These are phyloP conservation scores for Balanococcus diminutus DNA, from an alignment of 2,888 invertebrate species.

Conservation along the genomic window DNA sequence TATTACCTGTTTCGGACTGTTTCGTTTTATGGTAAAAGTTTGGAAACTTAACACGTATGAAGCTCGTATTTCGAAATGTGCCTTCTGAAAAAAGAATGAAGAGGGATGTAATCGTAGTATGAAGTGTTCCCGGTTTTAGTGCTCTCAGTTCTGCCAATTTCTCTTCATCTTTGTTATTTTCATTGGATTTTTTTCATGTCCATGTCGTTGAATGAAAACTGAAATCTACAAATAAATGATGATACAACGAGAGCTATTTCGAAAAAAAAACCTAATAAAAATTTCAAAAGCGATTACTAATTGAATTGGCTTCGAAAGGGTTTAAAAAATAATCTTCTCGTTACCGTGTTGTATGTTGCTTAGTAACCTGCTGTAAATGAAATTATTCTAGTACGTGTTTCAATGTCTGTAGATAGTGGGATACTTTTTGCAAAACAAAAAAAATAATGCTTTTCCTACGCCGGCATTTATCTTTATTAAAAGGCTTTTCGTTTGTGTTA, in stretches of 20 bases:
- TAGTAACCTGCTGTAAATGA: background rate
- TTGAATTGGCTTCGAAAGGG: background rate
- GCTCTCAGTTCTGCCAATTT: background rate
- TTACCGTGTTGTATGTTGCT: background rate
- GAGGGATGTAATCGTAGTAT: too few species aligned
- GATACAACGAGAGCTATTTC: background rate
- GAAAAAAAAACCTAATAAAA: background rate
- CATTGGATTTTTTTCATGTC: background rate
- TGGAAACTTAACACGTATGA: background rate
- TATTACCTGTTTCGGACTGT: background rate
- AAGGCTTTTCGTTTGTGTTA: conserved; percentile 22
- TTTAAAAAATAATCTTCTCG: background rate
- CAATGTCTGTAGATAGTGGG: background rate
- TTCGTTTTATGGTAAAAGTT: background rate
- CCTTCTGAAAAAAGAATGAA: background rate
- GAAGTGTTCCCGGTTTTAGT: too few species aligned
- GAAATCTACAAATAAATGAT: too few species aligned
- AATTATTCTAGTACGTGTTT: conserved; percentile 3
- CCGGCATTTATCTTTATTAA: conserved; percentile 13
- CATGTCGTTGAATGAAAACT: background rate
- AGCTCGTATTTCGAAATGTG: background rate
- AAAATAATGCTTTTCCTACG: background rate
- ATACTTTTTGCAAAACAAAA: background rate
- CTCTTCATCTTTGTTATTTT: background rate
- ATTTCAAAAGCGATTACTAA: background rate